These are phyloP conservation scores for Manduca sexta DNA, from an alignment of 1,140 invertebrate genomes.

Conservation along the genomic window DNA sequence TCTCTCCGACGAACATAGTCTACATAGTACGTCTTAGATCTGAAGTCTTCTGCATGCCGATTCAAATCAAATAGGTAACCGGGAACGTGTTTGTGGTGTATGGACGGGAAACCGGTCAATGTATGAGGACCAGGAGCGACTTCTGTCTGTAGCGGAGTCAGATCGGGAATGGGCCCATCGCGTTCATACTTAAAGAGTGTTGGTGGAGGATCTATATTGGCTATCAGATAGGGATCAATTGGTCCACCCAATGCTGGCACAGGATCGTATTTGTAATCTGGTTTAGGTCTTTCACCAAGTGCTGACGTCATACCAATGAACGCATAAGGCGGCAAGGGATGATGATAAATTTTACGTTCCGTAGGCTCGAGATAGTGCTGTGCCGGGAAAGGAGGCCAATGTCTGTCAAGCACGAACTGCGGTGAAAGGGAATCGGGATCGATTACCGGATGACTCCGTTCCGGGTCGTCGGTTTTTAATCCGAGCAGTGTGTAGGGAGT, in stretches of 20 bases:
- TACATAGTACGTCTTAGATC: constrained; percentile 67
- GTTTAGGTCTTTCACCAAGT: constrained; percentile 48
- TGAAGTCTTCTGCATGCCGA: constrained; percentile 63
- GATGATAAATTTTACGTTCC: constrained; percentile 45
- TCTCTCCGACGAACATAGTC: constrained; percentile 66
- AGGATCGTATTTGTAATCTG: constrained; percentile 60
- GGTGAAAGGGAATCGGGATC: constrained; percentile 56
- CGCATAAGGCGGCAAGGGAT: constrained; percentile 51
- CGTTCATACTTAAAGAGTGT: constrained; percentile 61
- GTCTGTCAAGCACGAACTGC: constrained; percentile 44
- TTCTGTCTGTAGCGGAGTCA: constrained; percentile 42
- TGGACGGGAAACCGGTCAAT: constrained; percentile 57
- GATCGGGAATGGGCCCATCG: constrained; percentile 57
- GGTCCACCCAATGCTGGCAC: constrained; percentile 52
- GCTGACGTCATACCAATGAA: constrained; percentile 62
- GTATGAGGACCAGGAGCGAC: constrained; percentile 50
- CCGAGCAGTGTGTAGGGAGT: constrained; percentile 53
- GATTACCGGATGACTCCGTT: constrained; percentile 45
- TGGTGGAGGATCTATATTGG: constrained; percentile 40
- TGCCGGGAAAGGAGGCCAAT: constrained; percentile 63
- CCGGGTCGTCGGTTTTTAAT: constrained; percentile 48
- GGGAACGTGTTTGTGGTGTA: constrained; percentile 63
- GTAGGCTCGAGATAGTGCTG: constrained; percentile 56
- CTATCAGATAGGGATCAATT: constrained; percentile 50
- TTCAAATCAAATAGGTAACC: constrained; percentile 58